phyloP scores from a whole-genome alignment of 1,140 invertebrate species.

The Achatina immaculata region DNA sequence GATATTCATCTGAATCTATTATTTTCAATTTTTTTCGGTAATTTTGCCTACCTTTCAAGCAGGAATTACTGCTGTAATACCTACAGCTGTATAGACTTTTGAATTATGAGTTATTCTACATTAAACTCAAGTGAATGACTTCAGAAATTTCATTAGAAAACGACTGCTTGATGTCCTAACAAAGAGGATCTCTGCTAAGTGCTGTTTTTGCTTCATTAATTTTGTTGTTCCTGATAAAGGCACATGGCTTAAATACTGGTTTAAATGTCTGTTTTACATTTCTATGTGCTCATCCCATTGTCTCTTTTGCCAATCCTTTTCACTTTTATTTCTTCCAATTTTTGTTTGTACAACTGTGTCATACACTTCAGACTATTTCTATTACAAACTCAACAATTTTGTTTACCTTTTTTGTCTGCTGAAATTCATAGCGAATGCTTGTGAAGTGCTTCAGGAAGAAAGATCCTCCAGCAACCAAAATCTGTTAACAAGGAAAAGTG shows the following conservation, averaged over 20 bases:
- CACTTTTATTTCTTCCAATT: not conserved
- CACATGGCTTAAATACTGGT: not conserved
- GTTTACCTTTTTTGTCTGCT: constrained; percentile 74
- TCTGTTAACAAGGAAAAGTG: constrained; percentile 51
- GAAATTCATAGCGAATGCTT: constrained; percentile 78
- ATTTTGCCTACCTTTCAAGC: too few relatives aligned
- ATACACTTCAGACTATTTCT: too few relatives aligned
- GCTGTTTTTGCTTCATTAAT: not conserved
- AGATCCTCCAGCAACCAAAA: constrained; percentile 60
- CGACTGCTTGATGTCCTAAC: too few relatives aligned
- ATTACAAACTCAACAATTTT: not conserved
- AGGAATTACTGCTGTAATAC: too few relatives aligned
- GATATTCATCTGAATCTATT: too few relatives aligned
- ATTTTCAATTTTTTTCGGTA: too few relatives aligned
- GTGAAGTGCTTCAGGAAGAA: constrained; percentile 61
- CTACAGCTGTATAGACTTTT: too few relatives aligned
- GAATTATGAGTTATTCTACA: too few relatives aligned
- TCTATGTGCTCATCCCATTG: too few relatives aligned
- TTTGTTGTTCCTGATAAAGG: not conserved
- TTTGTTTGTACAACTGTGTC: not conserved
- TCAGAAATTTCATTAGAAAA: too few relatives aligned
- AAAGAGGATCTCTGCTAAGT: not conserved
- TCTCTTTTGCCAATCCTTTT: too few relatives aligned
- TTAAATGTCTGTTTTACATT: not conserved
- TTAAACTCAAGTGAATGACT: too few relatives aligned